Evolutionary conservation across 2,888 invertebrate genomes (phyloP), one percentile per base, ranked within the genome.

Genomic region (Hipparchia sbordonii): DNA sequence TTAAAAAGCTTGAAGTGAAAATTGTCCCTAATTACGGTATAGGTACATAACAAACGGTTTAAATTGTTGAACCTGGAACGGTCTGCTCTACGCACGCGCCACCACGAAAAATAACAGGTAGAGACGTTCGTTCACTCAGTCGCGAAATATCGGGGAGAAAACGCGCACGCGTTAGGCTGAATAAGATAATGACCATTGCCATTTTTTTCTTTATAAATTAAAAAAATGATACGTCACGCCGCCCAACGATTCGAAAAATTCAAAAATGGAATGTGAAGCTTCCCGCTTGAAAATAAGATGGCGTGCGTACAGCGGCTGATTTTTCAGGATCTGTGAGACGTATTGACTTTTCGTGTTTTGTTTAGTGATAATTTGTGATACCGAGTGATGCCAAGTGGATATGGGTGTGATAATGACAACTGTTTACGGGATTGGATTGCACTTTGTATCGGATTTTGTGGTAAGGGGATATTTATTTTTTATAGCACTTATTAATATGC

Each of bases 351-450:
- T 84, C 77, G 85, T 89, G 88, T 89, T 87, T 89, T 89, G 89
- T 85, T 89, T 87, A 81, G 89, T 90, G 89, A 87, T 88, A 86
- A 87, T 83, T 65, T 83, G 87, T 88, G 87, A 88, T 89, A 87
- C 85, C 85, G 80, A 76, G 87, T 87, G 84, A 90, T 92, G 92
- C 86, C 87, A 85, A 90, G 89, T 87, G 88, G 85, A 83, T 88
- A 87, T 89, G 87, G 86, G 84, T 88, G 90, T 89, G 90, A 89
- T 87, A 91, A 90, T 89, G 90, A 82, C 87, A 89, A 87, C 86
- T 87, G 87, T 85, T 80, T 86, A 79, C 89, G 87, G 88, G 84
- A 89, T 89, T 91, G 92, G 90, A 92, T 92, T 91, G 86, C 85
- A 83, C 86, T 84, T 81, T 90, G 89, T 86, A 79, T 82, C 78